These are phyloP conservation scores for Kradibia gibbosae DNA, from an alignment of 1,140 invertebrate genomes.

Conservation along the genomic window DNA sequence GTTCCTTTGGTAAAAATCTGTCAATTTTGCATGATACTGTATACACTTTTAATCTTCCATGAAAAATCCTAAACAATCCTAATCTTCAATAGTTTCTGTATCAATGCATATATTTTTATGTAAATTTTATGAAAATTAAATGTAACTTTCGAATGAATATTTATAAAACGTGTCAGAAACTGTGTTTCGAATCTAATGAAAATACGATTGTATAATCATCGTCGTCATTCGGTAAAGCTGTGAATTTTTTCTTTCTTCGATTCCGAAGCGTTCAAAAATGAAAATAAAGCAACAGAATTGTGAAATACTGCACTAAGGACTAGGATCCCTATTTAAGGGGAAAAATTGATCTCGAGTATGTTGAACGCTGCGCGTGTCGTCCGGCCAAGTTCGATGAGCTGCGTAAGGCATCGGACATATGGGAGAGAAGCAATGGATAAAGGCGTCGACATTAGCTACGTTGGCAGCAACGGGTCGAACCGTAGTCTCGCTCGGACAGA, in stretches of 20 bases:
- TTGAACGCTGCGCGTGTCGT: neutral
- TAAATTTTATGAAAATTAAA: too few species aligned
- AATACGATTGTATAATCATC: neutral
- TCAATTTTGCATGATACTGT: neutral
- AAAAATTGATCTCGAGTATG: neutral
- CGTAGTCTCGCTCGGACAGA: neutral
- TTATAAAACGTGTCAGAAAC: too few species aligned
- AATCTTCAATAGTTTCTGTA: too few species aligned
- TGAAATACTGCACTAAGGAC: neutral
- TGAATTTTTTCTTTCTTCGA: neutral
- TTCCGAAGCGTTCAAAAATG: neutral
- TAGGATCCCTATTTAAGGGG: neutral
- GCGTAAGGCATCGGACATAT: neutral
- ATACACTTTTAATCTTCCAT: neutral
- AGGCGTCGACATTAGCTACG: neutral
- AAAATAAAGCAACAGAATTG: neutral
- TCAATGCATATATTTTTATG: too few species aligned
- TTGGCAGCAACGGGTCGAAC: neutral
- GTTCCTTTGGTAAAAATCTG: neutral
- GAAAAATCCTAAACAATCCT: too few species aligned
- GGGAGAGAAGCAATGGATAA: constrained; percentile 1
- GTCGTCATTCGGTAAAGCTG: neutral
- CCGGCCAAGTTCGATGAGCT: too few species aligned
- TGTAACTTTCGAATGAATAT: too few species aligned
- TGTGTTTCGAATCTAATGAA: neutral